These are phyloP conservation scores for Dendroctonus ponderosae DNA, from an alignment of 1,140 invertebrate species.

Conservation along the genomic window DNA sequence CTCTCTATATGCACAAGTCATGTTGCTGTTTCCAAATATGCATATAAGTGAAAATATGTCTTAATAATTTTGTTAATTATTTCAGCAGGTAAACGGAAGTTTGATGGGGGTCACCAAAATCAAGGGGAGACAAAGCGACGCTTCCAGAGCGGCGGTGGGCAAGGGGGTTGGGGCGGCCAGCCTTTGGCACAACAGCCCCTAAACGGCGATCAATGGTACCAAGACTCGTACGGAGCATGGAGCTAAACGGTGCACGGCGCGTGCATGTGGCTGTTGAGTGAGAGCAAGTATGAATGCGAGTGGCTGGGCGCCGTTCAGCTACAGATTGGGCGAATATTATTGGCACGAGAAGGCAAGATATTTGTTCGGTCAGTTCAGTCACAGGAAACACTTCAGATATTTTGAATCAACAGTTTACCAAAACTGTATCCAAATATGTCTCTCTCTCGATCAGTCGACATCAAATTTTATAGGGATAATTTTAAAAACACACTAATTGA, in stretches of 20 bases:
- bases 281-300: slow-evolving; percentile 42
- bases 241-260: slow-evolving; percentile 55
- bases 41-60: too few species aligned
- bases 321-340: too few species aligned
- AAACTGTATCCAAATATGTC: too few species aligned
- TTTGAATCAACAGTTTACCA: too few species aligned
- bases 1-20: too few species aligned
- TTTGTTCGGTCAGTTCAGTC: too few species aligned
- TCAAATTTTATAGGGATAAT: too few species aligned
- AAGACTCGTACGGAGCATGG: slow-evolving; percentile 74
- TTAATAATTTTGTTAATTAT: slow-evolving; percentile 1
- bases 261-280: slow-evolving; percentile 38
- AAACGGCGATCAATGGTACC: slow-evolving; percentile 68
- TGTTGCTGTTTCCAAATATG: too few species aligned
- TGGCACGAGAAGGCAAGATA: too few species aligned
- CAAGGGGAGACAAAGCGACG: slow-evolving; percentile 93
- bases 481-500: too few species aligned
- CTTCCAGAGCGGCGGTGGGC: slow-evolving; percentile 76
- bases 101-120: slow-evolving; percentile 94
- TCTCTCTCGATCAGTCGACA: too few species aligned
- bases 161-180: slow-evolving; percentile 73
- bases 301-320: slow-evolving; percentile 9
- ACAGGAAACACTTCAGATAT: too few species aligned
- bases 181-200: slow-evolving; percentile 76
- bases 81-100: slow-evolving; percentile 87